Conservation (phyloP, 2,888 invertebrate genomes). For the Polietes domitor region DNA sequence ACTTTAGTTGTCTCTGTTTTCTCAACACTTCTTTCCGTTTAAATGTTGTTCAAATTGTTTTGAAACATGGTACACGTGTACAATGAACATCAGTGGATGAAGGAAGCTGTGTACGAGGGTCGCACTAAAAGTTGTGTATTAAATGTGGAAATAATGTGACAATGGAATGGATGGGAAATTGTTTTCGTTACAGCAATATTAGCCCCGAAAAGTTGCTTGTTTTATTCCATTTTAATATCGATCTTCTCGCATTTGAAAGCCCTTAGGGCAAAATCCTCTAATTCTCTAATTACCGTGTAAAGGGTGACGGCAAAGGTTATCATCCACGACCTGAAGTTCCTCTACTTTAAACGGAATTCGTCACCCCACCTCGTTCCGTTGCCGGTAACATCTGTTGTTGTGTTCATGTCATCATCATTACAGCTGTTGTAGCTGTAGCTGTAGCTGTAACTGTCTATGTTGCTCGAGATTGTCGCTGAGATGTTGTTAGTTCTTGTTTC, state of each 20-base stretch:
- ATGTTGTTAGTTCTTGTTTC: background rate
- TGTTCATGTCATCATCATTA: background rate
- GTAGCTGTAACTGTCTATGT: background rate
- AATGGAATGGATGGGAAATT: too few relatives aligned
- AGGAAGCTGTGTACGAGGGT: background rate
- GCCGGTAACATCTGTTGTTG: background rate
- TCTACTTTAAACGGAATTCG: background rate
- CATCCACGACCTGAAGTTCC: too few relatives aligned
- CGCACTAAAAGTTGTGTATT: background rate
- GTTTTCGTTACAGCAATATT: too few relatives aligned
- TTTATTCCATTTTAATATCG: too few relatives aligned
- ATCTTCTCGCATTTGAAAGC: too few relatives aligned
- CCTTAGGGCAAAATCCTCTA: too few relatives aligned
- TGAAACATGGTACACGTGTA: background rate
- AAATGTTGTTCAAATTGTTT: background rate
- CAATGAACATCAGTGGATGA: background rate
- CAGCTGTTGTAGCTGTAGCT: background rate
- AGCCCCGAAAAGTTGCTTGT: too few relatives aligned
- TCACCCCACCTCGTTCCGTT: background rate
- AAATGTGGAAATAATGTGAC: too few relatives aligned
- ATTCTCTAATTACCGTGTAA: too few relatives aligned
- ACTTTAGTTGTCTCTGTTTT: background rate
- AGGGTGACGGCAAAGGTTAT: too few relatives aligned
- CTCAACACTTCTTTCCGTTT: background rate
- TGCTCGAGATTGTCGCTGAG: background rate